Evolutionary conservation across 2,888 invertebrate genomes (phyloP), one percentile per base, ranked within the genome.

Genomic region (Mythimna pallens): DNA sequence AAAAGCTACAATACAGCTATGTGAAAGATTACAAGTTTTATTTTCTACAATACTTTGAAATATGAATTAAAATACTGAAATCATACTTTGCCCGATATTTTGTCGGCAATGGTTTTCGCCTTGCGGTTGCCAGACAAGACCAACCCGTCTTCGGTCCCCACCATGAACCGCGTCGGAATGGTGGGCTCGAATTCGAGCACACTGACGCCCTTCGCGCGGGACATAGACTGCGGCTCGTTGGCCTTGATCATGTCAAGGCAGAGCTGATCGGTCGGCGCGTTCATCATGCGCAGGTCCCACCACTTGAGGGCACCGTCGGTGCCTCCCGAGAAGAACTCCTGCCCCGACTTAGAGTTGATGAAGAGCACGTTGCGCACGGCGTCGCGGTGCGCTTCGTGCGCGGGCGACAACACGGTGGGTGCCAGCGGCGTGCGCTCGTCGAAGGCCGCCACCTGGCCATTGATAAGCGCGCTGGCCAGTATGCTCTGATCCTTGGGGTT

Each of bases 291-390:
- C 20, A 96, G 96, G 92, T 98, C 98, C 98, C 98, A 98, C 98
- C 98, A 98, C 91, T 97, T 97, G 59, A 98, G 97, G 92, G 97
- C 98, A 2, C 99, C 99, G 92, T 99, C 99, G 2, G 98, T 98
- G 0, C 99, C 98, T 0, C 98, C 97, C 1, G 99, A 99, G 94
- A 99, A 99, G 91, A 99, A 99, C 92, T 99, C 99, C 1, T 98
- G 97, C 0, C 99, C 99, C 2, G 98, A 98, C 95, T 99, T 99
- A 1, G 99, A 98, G 91, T 98, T 98, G 74, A 99, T 98, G 98
- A 99, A 99, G 0, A 98, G 93, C 17, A 98, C 97, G 83, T 97
- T 98, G 82, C 98, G 97, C 12, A 98, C 99, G 0, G 98, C 97
- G 94, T 99, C 99, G 55, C 98, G 96, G 92, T 99, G 99, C 76